phyloP scores from a whole-genome alignment of 2,888 invertebrate species.

The Dryococelus australis region DNA sequence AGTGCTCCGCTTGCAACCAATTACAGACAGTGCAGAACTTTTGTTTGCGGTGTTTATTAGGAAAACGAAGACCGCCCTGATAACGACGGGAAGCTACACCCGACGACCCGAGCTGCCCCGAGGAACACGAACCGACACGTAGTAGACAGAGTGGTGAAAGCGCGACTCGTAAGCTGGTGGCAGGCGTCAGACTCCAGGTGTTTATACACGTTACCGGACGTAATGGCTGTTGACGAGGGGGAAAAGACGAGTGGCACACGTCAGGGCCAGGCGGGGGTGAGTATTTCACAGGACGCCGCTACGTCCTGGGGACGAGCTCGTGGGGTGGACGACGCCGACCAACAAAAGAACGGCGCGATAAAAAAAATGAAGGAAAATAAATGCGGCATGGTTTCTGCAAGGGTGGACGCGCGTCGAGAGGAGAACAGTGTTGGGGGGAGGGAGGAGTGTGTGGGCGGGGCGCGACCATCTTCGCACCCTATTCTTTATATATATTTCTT shows the following conservation, averaged over 20 bases:
- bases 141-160: too few relatives aligned
- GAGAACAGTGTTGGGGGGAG: background rate
- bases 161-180: too few relatives aligned
- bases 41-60: too few relatives aligned
- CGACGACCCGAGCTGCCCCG: too few relatives aligned
- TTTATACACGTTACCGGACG: background rate
- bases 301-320: background rate
- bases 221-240: background rate
- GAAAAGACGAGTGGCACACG: background rate
- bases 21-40: too few relatives aligned
- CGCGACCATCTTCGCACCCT: background rate
- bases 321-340: background rate
- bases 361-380: background rate
- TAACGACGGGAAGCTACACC: too few relatives aligned
- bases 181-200: background rate
- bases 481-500: constrained; percentile 16
- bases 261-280: background rate
- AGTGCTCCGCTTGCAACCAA: too few relatives aligned
- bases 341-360: background rate
- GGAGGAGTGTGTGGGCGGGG: constrained; percentile 2
- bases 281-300: background rate
- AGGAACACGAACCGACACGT: too few relatives aligned
- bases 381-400: background rate
- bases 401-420: background rate
- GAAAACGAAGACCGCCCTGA: too few relatives aligned